Percentiles rank a stretch among this genome's conserved stretches.
phyloP scores from a whole-genome alignment of 2,797 vertebrate genomes.

The Mus spretus region DNA sequence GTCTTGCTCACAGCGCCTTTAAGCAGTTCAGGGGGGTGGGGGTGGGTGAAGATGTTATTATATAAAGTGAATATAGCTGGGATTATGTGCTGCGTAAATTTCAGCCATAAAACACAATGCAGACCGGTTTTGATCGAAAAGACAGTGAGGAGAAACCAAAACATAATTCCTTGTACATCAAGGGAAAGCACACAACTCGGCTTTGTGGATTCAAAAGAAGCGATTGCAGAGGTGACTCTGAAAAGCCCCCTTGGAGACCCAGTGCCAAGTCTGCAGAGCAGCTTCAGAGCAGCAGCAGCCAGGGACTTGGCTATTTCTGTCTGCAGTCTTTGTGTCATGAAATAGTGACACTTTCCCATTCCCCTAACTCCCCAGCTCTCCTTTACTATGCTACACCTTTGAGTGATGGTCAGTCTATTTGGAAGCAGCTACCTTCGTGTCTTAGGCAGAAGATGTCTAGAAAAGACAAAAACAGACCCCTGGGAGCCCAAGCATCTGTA shows the following conservation, averaged over 20 bases:
- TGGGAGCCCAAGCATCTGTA: not conserved
- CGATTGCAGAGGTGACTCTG: not conserved
- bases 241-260: not conserved
- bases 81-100: not conserved
- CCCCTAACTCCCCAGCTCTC: not conserved
- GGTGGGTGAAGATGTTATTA: not conserved
- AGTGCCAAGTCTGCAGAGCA: not conserved
- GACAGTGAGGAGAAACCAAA: not conserved
- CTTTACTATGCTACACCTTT: not conserved
- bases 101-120: not conserved
- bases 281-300: not conserved
- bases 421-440: constrained; percentile 32
- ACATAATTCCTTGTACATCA: not conserved
- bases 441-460: constrained; percentile 40
- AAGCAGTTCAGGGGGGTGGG: not conserved
- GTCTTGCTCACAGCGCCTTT: not conserved
- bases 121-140: not conserved
- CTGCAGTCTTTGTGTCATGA: constrained; percentile 11
- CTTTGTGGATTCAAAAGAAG: not conserved
- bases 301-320: constrained; percentile 24
- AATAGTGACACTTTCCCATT: constrained; percentile 19
- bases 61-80: not conserved
- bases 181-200: not conserved
- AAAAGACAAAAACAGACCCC: not conserved
- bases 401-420: constrained; percentile 31